Base-by-base conservation (phyloP, 2,888 invertebrate genomes). In the Iselma pallidipennis region DNA sequence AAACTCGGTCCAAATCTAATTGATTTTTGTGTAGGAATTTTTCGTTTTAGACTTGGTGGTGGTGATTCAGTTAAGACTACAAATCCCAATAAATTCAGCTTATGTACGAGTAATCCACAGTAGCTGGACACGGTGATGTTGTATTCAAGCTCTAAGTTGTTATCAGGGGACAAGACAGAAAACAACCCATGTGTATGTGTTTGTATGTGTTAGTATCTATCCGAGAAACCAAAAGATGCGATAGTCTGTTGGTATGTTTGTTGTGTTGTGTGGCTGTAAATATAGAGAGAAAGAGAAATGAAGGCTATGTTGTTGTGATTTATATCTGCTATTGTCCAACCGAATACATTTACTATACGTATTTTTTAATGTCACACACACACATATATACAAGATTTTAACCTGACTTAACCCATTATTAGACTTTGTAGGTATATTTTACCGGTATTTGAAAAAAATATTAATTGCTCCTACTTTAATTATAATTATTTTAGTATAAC, bases 11-110 rank as follows among this genome's bases (percentile, higher is more conserved):
- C 7, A n/a, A 16, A 37, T 37, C 37, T 37, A 37, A 37, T 37
- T 37, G 37, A 37, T 37, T 37, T 37, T 37, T 37, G 9, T 16
- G 16, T 16, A 16, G 37, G 37, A 33, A 33, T 33, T 33, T 14
- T 9, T 37, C n/a, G 33, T 37, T 37, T 37, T 16, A 6, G 14
- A 12, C n/a, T 2, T 10, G 12, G 10, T 37, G n/a, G n/a, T n/a
- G 37, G 37, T 37, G 37, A 37, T 37, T 37, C 37, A 37, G 16
- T 37, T 37, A 42, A 42, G 42, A 42, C 42, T 58, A 63, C 55
- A 60, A 71, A 78, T 77, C 74, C 78, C 77, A 78, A 80, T 80
- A 80, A 80, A 80, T 80, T 78, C 76, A 75, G 78, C 77, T 80
- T 80, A 78, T 74, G 76, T 72, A 75, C 74, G 72, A 69, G 76